Evolutionary conservation across 2,888 invertebrate genomes (phyloP).

Genomic region (Leptopterna dolabrata): DNA sequence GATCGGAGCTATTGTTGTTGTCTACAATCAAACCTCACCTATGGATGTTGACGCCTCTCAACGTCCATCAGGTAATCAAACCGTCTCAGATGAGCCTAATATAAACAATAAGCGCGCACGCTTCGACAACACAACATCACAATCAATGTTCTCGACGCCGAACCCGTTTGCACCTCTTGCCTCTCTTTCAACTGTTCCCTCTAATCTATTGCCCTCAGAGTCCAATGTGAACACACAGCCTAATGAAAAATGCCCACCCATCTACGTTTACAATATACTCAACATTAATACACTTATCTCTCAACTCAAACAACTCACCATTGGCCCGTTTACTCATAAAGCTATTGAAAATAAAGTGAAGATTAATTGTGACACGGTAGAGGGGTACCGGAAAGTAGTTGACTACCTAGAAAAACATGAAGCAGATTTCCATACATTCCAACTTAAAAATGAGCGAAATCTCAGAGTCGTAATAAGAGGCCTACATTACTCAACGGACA

Average conservation of each 20-base stretch:
- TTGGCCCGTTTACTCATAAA: no score
- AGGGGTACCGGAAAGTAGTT: slow-evolving; percentile 4
- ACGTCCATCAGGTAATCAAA: not conserved
- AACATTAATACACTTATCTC: no score
- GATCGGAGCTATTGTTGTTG: no score
- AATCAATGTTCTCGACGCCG: no score
- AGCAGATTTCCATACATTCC: slow-evolving; percentile 14
- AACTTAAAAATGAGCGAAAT: slow-evolving; percentile 1
- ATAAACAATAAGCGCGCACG: no score
- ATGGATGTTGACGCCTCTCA: not conserved
- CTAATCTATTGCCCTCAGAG: no score
- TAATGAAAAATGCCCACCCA: no score
- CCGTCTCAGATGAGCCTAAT: not conserved
- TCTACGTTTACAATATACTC: no score
- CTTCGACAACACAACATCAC: no score
- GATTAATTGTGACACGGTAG: not conserved
- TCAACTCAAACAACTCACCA: no score
- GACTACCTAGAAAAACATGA: not conserved
- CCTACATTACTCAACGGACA: not conserved
- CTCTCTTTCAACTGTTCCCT: no score
- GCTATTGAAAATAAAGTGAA: not conserved
- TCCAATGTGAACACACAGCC: slow-evolving; percentile 28
- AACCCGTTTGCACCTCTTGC: no score
- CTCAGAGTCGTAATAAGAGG: slow-evolving; percentile 17
- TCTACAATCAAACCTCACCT: not conserved